Evolutionary conservation across 2,888 invertebrate species (phyloP), one percentile per base, ranked within the genome.

Genomic region (Muschampia plurimacula): DNA sequence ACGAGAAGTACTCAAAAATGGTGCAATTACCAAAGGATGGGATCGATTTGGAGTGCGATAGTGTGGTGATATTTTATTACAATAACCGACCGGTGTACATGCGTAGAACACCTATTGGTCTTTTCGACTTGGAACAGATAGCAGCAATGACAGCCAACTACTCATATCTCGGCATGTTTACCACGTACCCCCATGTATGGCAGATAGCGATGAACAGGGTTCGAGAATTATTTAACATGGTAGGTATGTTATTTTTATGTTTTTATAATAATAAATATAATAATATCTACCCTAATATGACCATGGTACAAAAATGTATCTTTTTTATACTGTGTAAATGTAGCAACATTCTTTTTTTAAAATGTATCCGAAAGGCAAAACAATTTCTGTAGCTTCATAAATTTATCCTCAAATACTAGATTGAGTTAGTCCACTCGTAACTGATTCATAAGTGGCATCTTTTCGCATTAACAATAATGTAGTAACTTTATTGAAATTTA

Each of bases 201-300:
- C 49, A 78, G 15, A 72, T 71, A 49, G 77, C 77, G 0, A 78
- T 77, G 74, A 74, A 77, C 60, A 72, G 79, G 59, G 44, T 81
- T 39, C 69, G 80, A 15, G 76, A 77, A 65, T 75, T 78, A 62
- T 78, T 79, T 60, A 80, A 80, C 46, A 75, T 80, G 76, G 80
- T 79, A 73, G 64, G 77, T 49, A 46, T 46, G 12, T 60, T 57
- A 46, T 28, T 13, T 55, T 39, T 22, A 22, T 22, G 22, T 22
- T 0, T 22, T 22, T 22, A 22, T 22, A 22, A 22, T 22, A 22
- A 22, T 22, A 22, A 22, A 22, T 22, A 22, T 22, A 22, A 22
- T 22, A 22, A 22, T 22, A 22, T 22, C 22, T 22, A 22, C 22
- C 22, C 22, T 22, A 22, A 22, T 22, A 22, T 22, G 22, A 22